These are phyloP conservation scores for Acrocephalus kingi DNA, from an alignment of 2,113 vertebrate species.

Conservation along the genomic window DNA sequence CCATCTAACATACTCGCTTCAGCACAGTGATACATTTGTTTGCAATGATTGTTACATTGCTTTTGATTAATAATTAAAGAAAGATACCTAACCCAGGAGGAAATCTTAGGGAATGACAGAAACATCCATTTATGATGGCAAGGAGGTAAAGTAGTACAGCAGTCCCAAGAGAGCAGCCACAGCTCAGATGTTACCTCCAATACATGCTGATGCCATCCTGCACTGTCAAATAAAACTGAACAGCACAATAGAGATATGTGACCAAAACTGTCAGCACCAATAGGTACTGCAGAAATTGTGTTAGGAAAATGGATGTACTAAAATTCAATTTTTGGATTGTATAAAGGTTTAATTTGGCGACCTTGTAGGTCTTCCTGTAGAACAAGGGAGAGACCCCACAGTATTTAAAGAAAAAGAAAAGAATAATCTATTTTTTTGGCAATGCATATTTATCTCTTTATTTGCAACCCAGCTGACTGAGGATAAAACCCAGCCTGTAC, in stretches of 20 bases:
- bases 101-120: constrained; percentile 56
- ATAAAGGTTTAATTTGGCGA: constrained; percentile 78
- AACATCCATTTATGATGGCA: constrained; percentile 69
- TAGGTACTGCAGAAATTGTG: constrained; percentile 76
- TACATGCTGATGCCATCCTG: constrained; percentile 78
- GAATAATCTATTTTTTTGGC: background rate
- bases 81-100: constrained; percentile 51
- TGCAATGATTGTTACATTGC: constrained; percentile 60
- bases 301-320: constrained; percentile 80
- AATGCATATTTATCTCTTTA: constrained; percentile 18
- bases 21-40: constrained; percentile 55
- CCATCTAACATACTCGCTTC: constrained; percentile 10
- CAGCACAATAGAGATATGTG: constrained; percentile 73
- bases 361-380: constrained; percentile 72
- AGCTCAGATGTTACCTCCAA: constrained; percentile 80
- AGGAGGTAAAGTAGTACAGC: constrained; percentile 62
- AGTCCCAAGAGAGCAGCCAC: constrained; percentile 72
- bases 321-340: constrained; percentile 84
- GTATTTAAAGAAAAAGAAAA: background rate
- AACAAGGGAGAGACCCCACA: background rate
- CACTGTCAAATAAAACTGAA: constrained; percentile 82
- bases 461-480: constrained; percentile 16
- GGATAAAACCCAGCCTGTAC: background rate
- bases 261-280: constrained; percentile 81
- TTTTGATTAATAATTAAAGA: constrained; percentile 76